Conservation (phyloP, 2,888 invertebrate species). For the Aphrophora alni region DNA sequence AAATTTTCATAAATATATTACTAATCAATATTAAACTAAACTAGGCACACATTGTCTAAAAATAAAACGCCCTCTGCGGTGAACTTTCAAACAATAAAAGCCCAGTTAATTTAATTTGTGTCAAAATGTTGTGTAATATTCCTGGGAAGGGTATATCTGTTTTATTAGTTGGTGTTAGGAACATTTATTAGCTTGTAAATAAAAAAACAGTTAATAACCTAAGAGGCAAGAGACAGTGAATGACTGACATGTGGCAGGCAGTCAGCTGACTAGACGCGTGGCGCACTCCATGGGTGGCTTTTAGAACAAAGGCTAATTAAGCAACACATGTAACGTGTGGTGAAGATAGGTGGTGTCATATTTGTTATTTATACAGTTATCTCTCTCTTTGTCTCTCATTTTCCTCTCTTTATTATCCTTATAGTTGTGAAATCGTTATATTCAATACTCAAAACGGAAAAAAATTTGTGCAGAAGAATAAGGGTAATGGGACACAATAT, state of each 20-base stretch:
- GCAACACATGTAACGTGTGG: neutral
- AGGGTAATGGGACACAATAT: no score
- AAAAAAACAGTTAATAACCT: neutral
- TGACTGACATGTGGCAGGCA: neutral
- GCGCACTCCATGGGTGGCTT: neutral
- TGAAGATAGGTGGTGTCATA: no score
- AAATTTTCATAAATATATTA: no score
- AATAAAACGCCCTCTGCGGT: no score
- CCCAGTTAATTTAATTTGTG: neutral
- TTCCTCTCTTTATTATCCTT: no score
- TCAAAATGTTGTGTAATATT: neutral
- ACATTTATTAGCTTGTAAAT: neutral
- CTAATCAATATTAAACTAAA: no score
- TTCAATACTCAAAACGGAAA: no score
- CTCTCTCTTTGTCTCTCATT: no score
- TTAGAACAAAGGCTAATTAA: neutral
- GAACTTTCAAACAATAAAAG: neutral
- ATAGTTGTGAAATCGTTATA: no score
- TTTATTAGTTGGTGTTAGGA: neutral
- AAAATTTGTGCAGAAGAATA: no score
- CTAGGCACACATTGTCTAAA: no score
- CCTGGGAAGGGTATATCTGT: neutral
- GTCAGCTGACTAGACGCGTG: neutral
- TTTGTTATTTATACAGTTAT: no score
- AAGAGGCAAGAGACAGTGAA: neutral